Conservation (phyloP, 2,797 vertebrate genomes). For the Acomys russatus region DNA sequence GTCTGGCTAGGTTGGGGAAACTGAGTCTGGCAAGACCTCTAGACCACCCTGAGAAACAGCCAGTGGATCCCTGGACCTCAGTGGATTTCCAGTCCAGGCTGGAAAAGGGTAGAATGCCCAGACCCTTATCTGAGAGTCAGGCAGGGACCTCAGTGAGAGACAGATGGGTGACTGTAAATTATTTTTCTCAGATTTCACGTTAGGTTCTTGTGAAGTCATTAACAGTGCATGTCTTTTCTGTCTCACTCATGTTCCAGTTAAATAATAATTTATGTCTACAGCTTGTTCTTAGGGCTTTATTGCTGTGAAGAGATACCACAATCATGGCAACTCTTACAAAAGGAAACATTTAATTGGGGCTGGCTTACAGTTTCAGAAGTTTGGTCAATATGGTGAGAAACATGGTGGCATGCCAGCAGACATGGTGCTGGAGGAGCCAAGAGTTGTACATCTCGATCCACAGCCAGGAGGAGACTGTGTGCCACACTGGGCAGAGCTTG, state of each 20-base stretch:
- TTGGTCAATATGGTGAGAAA: no score
- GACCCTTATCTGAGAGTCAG: neutral
- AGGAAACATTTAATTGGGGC: neutral
- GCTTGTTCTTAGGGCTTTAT: neutral
- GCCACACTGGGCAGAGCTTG: neutral
- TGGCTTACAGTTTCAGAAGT: neutral
- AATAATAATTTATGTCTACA: neutral
- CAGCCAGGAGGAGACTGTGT: neutral
- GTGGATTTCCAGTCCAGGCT: neutral
- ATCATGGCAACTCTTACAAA: neutral
- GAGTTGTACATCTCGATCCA: neutral
- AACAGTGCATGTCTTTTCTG: neutral
- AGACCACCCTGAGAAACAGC: neutral
- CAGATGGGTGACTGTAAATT: neutral
- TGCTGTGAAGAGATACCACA: neutral
- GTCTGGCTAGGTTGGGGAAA: neutral
- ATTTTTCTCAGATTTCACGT: neutral
- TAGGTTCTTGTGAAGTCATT: neutral
- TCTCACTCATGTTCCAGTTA: neutral
- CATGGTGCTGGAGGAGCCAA: neutral
- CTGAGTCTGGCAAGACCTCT: neutral
- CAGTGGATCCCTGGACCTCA: neutral
- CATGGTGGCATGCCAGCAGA: neutral
- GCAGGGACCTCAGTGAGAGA: neutral
- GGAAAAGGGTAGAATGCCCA: neutral